Conservation (phyloP, 2,888 invertebrate species). For the Diachrysia chrysitis region DNA sequence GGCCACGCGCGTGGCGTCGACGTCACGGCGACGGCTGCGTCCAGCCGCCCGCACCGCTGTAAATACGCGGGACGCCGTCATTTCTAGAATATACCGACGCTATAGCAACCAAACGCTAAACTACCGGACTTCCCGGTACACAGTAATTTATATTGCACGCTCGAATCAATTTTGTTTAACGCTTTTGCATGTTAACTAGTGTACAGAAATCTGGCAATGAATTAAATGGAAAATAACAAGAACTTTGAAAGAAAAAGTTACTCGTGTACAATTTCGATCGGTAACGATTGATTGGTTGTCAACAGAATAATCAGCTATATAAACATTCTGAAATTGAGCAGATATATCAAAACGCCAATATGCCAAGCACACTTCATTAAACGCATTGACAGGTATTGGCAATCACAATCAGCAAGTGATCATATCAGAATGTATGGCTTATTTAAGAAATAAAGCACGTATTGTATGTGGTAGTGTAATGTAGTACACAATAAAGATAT, state of each 20-base stretch:
- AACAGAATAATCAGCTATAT: not conserved
- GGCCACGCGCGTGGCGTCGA: constrained; percentile 68
- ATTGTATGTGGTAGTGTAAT: constrained; percentile 16
- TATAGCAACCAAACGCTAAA: constrained; percentile 62
- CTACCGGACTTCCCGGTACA: constrained; percentile 28
- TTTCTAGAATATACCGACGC: constrained; percentile 68
- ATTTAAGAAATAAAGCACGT: constrained; percentile 14
- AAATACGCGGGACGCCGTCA: constrained; percentile 46
- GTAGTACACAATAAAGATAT: constrained; percentile 51
- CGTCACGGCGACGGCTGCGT: constrained; percentile 47
- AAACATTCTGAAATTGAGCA: constrained; percentile 19
- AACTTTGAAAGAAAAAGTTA: not conserved
- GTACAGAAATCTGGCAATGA: constrained; percentile 7
- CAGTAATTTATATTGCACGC: constrained; percentile 27
- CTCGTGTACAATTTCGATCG: not conserved
- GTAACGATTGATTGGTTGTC: not conserved
- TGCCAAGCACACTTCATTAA: constrained; percentile 33
- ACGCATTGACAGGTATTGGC: constrained; percentile 38
- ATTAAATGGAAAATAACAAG: constrained; percentile 12
- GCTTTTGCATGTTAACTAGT: not conserved
- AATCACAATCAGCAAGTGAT: constrained; percentile 21
- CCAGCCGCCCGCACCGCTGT: constrained; percentile 49
- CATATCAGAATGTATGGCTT: constrained; percentile 22
- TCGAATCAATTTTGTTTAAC: constrained; percentile 34
- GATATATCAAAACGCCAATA: constrained; percentile 27